A percentile compares a stretch with the other conserved stretches of the same genome.
These are phyloP conservation scores for Mobula birostris DNA, from an alignment of 2,113 vertebrate species.

Conservation along the genomic window DNA sequence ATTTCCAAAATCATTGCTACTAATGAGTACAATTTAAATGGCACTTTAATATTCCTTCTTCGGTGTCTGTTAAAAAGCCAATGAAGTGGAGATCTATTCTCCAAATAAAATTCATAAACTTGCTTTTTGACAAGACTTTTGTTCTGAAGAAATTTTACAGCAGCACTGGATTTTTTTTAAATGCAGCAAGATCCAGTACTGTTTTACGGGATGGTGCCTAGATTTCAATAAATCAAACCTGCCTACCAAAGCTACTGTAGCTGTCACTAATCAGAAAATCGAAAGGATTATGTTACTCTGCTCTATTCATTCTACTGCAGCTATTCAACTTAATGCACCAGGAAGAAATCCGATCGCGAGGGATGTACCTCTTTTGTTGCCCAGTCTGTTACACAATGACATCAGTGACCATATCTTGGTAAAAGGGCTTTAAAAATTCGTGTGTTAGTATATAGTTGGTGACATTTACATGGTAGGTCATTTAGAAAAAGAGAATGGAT, in stretches of 20 bases:
- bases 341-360: neutral
- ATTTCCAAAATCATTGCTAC: neutral
- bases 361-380: neutral
- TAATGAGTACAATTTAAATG: neutral
- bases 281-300: neutral
- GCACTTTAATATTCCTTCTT: too few relatives aligned
- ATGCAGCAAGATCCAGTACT: neutral
- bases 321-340: constrained; percentile 8
- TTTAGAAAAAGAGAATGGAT: neutral
- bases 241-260: neutral
- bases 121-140: too few relatives aligned
- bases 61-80: too few relatives aligned
- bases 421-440: neutral
- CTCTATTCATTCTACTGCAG: constrained; percentile 15
- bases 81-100: too few relatives aligned
- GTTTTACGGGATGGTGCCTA: neutral
- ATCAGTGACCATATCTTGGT: neutral
- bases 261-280: neutral
- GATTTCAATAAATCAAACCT: constrained; percentile 7
- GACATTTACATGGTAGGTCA: neutral
- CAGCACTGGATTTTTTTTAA: neutral
- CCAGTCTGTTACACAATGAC: neutral
- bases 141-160: neutral
- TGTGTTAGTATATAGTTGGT: neutral
- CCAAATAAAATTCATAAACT: too few relatives aligned